Evolutionary conservation across 1,140 invertebrate species (phyloP), one percentile per base, ranked within the genome.

Genomic region (Ips nitidus): DNA sequence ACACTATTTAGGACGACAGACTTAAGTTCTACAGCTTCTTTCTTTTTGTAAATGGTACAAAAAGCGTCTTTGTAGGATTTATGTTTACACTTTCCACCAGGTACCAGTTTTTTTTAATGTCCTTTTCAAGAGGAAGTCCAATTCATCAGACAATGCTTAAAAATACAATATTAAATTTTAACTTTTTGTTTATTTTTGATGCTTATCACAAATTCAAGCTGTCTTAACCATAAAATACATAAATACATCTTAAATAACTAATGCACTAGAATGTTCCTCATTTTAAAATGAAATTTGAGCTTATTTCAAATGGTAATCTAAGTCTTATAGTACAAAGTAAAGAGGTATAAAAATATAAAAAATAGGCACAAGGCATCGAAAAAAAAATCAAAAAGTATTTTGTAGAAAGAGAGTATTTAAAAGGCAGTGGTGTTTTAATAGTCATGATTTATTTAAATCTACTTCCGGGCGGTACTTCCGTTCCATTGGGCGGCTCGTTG

Each of bases 401-500:
- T 38, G 36, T 56, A 56, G 47, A 2, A 22, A 22, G 8, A 50
- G 47, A 2, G 22, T 22, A 22, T 22, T 7, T 43, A 60, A 47
- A 52, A 45, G 59, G 42, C 22, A 64, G 8, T 69, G 40, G 40
- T 50, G 50, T 50, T 50, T 50, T 50, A 50, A 5, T 45, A 50
- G 22, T 22, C 45, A 50, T 50, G 3, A 8, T 50, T 50, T 22
- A 22, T 22, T 22, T 22, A 22, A 22, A 22, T 36, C 8, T 59
- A 59, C 40, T 59, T 39, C 69, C 80, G 71, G 73, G 74, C 80
- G 60, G 74, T 78, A 50, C 66, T 75, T 22, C 74, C 74, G 56
- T 76, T 79, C 77, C 79, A 79, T 38, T 75, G 78, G 61, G 72
- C 75, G 66, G 74, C 77, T 61, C 80, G 75, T n/a, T 70, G 70